phyloP scores from a whole-genome alignment of 2,113 vertebrate species.

The Haliaeetus leucogaster region DNA sequence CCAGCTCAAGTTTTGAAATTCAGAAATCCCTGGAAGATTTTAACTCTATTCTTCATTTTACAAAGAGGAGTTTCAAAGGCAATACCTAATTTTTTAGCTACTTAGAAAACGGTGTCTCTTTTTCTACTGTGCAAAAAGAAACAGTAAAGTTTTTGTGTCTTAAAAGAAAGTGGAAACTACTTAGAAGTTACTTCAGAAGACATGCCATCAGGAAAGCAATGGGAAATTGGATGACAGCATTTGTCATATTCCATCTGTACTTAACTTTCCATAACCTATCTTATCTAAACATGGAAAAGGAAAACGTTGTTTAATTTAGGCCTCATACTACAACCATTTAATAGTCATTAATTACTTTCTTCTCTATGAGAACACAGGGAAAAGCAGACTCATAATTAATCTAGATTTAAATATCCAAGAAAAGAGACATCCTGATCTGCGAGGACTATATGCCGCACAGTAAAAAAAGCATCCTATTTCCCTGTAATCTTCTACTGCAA shows the following conservation, averaged over 20 bases:
- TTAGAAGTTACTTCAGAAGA: not conserved
- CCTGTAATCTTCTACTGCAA: not conserved
- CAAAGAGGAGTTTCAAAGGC: not conserved
- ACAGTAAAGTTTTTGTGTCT: not conserved
- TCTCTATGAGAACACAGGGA: not conserved
- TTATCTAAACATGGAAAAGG: conserved; percentile 44
- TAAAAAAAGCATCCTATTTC: not conserved
- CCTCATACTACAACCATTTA: not conserved
- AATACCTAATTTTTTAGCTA: not conserved
- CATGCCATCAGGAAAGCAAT: not conserved
- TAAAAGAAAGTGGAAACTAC: not conserved
- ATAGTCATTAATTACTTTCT: conserved; percentile 40
- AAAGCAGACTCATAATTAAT: conserved; percentile 2
- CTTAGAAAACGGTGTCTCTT: not conserved
- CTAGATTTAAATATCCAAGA: not conserved
- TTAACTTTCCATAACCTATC: conserved; percentile 36
- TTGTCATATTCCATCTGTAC: conserved; percentile 44
- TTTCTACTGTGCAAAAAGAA: not conserved
- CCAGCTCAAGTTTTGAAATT: not conserved
- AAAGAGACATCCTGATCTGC: not conserved
- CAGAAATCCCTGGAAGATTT: not conserved
- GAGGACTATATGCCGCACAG: not conserved
- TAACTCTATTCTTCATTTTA: not conserved
- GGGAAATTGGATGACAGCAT: not conserved
- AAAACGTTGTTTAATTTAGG: conserved; percentile 34